Conservation (phyloP, 2,888 invertebrate species). For the Tenthredo amoena region DNA sequence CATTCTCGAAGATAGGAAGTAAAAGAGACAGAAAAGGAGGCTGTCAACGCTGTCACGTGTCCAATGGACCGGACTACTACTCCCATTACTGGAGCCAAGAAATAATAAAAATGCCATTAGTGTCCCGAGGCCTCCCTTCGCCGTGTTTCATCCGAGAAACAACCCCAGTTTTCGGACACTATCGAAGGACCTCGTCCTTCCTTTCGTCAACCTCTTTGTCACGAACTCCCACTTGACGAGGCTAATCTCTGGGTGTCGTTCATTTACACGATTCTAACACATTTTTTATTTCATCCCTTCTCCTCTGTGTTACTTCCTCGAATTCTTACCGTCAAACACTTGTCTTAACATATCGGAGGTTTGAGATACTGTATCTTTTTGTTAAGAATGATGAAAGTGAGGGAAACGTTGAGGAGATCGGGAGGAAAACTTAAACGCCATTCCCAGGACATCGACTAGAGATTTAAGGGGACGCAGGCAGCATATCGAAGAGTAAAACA, state of each 20-base stretch:
- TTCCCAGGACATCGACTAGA: slow-evolving; percentile 44
- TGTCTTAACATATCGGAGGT: neutral
- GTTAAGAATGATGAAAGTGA: neutral
- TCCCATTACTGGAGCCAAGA: slow-evolving; percentile 69
- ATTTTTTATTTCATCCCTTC: neutral
- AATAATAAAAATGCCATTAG: slow-evolving; percentile 78
- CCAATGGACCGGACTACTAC: slow-evolving; percentile 74
- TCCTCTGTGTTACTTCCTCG: neutral
- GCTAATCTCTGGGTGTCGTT: slow-evolving; percentile 65
- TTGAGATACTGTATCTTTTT: neutral
- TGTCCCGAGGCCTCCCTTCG: slow-evolving; percentile 66
- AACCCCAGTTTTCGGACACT: slow-evolving; percentile 48
- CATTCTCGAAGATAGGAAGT: slow-evolving; percentile 15
- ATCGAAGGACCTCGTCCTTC: slow-evolving; percentile 24
- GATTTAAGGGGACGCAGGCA: slow-evolving; percentile 41
- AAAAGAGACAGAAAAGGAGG: slow-evolving; percentile 58
- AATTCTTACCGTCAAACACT: neutral
- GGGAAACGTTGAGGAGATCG: neutral
- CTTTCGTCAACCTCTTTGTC: slow-evolving; percentile 55
- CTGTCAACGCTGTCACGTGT: slow-evolving; percentile 73
- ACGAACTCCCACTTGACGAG: slow-evolving; percentile 69
- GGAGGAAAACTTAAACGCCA: slow-evolving; percentile 21
- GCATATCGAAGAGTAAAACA: slow-evolving; percentile 50
- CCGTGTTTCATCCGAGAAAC: slow-evolving; percentile 43
- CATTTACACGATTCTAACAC: slow-evolving; percentile 8